Percentiles rank a stretch among this genome's conserved stretches.
Conservation (phyloP, 2,113 vertebrate species). For the Sapajus apella region DNA sequence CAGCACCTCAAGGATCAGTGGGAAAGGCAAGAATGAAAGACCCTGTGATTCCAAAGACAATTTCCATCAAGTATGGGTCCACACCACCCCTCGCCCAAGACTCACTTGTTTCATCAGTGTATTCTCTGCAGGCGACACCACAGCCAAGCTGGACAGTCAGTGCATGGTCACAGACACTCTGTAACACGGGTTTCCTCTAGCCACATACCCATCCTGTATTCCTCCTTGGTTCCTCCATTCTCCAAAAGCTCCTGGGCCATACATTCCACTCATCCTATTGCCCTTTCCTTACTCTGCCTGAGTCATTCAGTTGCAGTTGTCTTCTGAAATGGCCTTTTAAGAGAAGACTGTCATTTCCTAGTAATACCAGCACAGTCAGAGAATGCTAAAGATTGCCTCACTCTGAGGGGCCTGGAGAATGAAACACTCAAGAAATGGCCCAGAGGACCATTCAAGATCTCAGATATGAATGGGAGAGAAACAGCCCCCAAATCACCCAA, state of each 20-base stretch:
- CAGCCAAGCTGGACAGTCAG: neutral
- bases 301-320: neutral
- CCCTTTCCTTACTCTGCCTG: neutral
- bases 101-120: neutral
- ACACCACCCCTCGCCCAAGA: neutral
- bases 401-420: neutral
- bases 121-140: fast-evolving
- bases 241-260: neutral
- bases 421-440: neutral
- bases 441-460: neutral
- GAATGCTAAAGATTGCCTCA: neutral
- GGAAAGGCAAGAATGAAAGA: neutral
- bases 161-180: neutral
- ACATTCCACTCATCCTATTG: too few species aligned
- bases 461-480: neutral
- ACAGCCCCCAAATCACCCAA: neutral
- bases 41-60: neutral
- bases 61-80: neutral
- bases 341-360: neutral
- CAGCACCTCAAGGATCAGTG: neutral
- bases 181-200: neutral
- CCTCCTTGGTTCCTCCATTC: neutral
- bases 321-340: neutral
- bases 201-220: neutral
- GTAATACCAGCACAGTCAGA: neutral